Evolutionary conservation across 2,113 vertebrate genomes (phyloP), one percentile per base, ranked within the genome.

Genomic region (Potamarius usumacintae): DNA sequence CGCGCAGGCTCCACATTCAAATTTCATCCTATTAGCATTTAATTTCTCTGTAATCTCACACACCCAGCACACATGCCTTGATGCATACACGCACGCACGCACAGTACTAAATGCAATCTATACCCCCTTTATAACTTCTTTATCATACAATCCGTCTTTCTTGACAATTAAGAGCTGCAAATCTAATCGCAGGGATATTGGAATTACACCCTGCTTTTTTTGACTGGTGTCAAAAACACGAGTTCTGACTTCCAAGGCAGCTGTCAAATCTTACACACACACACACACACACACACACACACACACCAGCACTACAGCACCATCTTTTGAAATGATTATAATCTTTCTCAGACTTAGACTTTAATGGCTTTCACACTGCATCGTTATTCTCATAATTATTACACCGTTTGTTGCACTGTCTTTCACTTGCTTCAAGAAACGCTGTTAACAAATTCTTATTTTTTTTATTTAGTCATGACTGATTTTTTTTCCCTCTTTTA

Each of bases 1-100:
- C 94, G 88, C 91, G 91, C 91, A 90, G 91, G 92, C 93, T 93
- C 90, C 91, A 71, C 93, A 93, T 94, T 95, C 93, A 92, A 90
- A 95, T 95, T 92, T 94, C 92, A 93, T 95, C 92, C 94, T 94
- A 95, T 95, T 95, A 96, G 94, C 94, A 95, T 96, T 96, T 95
- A 94, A 95, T 96, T 95, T 93, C 93, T 94, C 92, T 95, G 92
- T 95, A 95, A 96, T 93, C 92, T 91, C 93, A 94, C 90, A 94
- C 82, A 86, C 91, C 86, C 77, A 25, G 69, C 81, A 82, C 82
- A 85, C 82, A 74, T 82, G 50, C 65, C 63, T 67, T 27, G 74
- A 57, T 57, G 48, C 79, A 62, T 30, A 78, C 72, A 85, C 82
- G 76, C 77, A 74, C 78, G 78, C 81, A 77, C 74, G 58, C 83